A percentile compares a stretch with the other conserved stretches of the same genome.
Evolutionary conservation across 2,888 invertebrate species (phyloP).

Genomic region (Dinocampus coccinellae): DNA sequence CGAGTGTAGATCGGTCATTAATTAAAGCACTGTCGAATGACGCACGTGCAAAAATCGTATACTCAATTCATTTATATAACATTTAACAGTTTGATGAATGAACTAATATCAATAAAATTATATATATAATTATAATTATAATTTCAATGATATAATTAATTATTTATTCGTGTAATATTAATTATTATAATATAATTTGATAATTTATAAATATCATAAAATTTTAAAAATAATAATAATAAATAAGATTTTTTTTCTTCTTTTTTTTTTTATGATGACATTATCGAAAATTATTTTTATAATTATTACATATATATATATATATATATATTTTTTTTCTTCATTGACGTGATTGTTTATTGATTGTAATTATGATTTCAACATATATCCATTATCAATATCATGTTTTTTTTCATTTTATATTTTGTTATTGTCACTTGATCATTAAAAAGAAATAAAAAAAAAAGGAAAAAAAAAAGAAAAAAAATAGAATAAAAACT

Average conservation of each 20-base stretch:
- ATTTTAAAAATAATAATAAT: too few species aligned
- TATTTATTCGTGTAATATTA: neutral
- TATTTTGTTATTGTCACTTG: neutral
- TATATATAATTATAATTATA: neutral
- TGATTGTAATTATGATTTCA: neutral
- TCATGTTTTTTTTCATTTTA: too few species aligned
- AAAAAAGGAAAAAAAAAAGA: too few species aligned
- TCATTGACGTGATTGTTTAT: neutral
- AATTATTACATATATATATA: too few species aligned
- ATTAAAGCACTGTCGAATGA: conserved; percentile 57
- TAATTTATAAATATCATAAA: too few species aligned
- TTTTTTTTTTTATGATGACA: too few species aligned
- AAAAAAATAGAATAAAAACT: neutral
- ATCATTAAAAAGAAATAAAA: neutral
- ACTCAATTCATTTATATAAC: conserved; percentile 50
- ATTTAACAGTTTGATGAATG: conserved; percentile 3
- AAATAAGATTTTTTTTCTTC: neutral
- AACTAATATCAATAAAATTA: neutral
- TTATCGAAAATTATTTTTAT: too few species aligned
- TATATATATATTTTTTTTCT: too few species aligned
- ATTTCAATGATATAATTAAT: neutral
- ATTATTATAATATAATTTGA: too few species aligned
- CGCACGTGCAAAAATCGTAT: conserved; percentile 38
- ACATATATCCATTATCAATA: neutral
- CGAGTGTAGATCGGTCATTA: conserved; percentile 53